Evolutionary conservation across 2,888 invertebrate species (phyloP).

Genomic region (Drosophila rubida): DNA sequence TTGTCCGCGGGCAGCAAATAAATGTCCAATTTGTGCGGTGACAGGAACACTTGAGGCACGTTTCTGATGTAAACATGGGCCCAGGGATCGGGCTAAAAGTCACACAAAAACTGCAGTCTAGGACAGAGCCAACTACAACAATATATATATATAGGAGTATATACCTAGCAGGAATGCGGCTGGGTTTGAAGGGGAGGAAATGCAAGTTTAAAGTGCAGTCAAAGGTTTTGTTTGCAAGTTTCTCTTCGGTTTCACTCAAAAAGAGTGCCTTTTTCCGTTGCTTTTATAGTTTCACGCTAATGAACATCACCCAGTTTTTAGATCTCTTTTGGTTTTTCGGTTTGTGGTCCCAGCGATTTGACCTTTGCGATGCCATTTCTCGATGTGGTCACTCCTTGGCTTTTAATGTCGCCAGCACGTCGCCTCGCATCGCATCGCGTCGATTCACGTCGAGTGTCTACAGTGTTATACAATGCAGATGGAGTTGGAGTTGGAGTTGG

Average conservation of each 20-base stretch:
- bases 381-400: slow-evolving; percentile 76
- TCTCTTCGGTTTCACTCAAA: slow-evolving; percentile 48
- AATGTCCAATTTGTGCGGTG: slow-evolving; percentile 82
- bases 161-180: background rate
- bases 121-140: background rate
- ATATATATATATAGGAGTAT: background rate
- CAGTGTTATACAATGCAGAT: slow-evolving; percentile 68
- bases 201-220: slow-evolving; percentile 61
- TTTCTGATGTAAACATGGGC: slow-evolving; percentile 79
- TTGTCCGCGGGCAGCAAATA: slow-evolving; percentile 71
- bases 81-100: slow-evolving; percentile 66
- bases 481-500: background rate
- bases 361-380: slow-evolving; percentile 67
- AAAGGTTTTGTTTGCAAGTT: slow-evolving; percentile 53
- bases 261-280: slow-evolving; percentile 32
- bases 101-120: slow-evolving; percentile 43
- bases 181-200: slow-evolving; percentile 33
- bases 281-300: slow-evolving; percentile 75
- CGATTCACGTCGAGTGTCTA: background rate
- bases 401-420: slow-evolving; percentile 73
- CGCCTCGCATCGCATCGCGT: background rate
- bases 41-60: slow-evolving; percentile 80
- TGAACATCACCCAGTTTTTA: slow-evolving; percentile 79
- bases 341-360: slow-evolving; percentile 49
- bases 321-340: background rate